Evolutionary conservation across 1,140 invertebrate genomes (phyloP).

Genomic region (Rhyzopertha dominica): DNA sequence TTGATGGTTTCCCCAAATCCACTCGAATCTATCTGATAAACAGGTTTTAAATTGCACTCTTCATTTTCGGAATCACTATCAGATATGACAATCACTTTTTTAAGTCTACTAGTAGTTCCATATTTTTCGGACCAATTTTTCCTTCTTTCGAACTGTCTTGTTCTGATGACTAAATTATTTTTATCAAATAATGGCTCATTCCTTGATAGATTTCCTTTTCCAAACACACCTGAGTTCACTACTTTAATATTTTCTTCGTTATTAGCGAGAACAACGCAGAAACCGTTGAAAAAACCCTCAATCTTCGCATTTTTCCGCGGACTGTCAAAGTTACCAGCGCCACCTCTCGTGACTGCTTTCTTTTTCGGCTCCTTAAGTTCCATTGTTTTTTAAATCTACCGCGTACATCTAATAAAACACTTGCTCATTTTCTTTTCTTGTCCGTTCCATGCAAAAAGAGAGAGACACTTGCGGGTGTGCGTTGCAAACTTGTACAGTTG

Average conservation of each 20-base stretch:
- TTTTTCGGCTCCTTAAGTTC: conserved; percentile 46
- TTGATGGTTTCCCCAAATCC: conserved; percentile 58
- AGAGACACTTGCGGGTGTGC: neutral
- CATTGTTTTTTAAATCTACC: no score
- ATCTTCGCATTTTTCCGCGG: no score
- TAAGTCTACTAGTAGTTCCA: conserved; percentile 21
- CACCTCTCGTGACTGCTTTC: no score
- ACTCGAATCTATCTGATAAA: conserved; percentile 54
- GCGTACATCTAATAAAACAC: no score
- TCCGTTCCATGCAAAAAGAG: conserved; percentile 7
- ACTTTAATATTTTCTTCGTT: conserved; percentile 55
- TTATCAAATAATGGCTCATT: conserved; percentile 30
- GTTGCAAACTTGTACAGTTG: neutral
- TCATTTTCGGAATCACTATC: conserved; percentile 63
- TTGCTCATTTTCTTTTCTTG: no score
- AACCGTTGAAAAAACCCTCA: conserved; percentile 59
- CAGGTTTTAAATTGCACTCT: conserved; percentile 57
- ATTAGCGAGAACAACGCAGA: conserved; percentile 58
- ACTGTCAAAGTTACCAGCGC: no score
- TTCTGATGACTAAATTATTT: conserved; percentile 30
- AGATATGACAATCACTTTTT: conserved; percentile 55
- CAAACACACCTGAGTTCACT: conserved; percentile 64
- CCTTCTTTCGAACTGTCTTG: conserved; percentile 37
- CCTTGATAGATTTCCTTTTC: conserved; percentile 54
- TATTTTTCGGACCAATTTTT: conserved; percentile 23